Evolutionary conservation across 2,113 vertebrate genomes (phyloP), one percentile per base, ranked within the genome.

Genomic region (Ameiurus melas): DNA sequence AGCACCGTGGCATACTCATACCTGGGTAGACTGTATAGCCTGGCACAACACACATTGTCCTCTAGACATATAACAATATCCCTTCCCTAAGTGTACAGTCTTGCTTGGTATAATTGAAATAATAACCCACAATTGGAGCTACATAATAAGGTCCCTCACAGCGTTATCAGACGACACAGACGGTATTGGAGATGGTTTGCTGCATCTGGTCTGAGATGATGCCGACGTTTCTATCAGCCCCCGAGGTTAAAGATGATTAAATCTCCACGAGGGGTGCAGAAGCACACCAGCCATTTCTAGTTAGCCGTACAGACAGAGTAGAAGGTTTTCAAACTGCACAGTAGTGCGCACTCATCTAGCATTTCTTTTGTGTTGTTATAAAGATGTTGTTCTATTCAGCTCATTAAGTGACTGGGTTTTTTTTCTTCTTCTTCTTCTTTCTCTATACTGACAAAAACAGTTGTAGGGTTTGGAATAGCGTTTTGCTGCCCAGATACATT

Each of bases 181-280:
- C 16, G n/a, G 12, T 70, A 85, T 80, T 70, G 47, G 55, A 78
- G 64, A 47, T 68, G 86, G 47, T 87, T 55, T 64, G 19, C 53
- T 80, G 80, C 36, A 75, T 85, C 79, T 83, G 75, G 57, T 22
- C 70, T 64, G 70, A 81, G 22, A 87, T 85, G 84, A 84, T 75
- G 43, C 73, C 22, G 47, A 51, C 55, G 60, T 78, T 66, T 77
- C 86, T 83, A 62, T 51, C 51, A 39, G 33, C 78, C 87, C 83
- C 83, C 36, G 78, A 86, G 83, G 86, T 87, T 66, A 79, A 83
- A 80, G 83, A 87, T 87, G 83, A 91, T 88, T 91, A 89, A 78
- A 88, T 83, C 83, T 91, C 86, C 81, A 89, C 53, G 75, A 78
- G 86, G 58, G 88, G 83, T 51, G 62, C 80, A 57, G 57, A 90